These are phyloP conservation scores for Bubo bubo DNA, from an alignment of 2,113 vertebrate genomes.

Conservation along the genomic window DNA sequence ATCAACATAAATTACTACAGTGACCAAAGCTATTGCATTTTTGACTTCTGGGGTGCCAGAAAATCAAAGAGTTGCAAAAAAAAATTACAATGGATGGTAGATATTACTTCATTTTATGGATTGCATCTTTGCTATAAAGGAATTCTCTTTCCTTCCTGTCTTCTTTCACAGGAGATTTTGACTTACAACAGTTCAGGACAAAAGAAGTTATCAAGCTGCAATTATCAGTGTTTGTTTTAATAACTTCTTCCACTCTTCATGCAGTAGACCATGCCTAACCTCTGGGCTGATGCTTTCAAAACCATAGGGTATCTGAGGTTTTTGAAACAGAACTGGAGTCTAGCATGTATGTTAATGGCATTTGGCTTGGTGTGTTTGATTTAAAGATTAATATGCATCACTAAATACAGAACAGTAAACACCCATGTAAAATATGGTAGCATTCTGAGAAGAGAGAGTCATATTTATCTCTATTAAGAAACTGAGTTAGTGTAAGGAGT, in stretches of 20 bases:
- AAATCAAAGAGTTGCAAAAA: neutral
- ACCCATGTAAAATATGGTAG: neutral
- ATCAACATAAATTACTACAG: neutral
- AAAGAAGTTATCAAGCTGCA: neutral
- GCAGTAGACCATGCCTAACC: neutral
- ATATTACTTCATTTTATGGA: neutral
- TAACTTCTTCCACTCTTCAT: neutral
- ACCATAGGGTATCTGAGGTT: neutral
- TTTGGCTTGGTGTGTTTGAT: neutral
- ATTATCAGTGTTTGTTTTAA: neutral
- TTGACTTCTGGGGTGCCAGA: neutral
- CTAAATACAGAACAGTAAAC: neutral
- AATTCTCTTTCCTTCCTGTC: neutral
- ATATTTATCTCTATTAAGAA: neutral
- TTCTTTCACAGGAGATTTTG: neutral
- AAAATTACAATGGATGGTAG: neutral
- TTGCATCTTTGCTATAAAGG: neutral
- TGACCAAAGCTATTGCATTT: neutral
- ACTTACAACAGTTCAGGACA: neutral
- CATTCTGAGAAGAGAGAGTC: neutral
- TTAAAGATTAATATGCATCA: neutral
- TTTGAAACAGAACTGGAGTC: neutral
- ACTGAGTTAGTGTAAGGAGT: neutral
- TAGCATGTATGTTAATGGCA: neutral
- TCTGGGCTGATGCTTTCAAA: neutral